These are phyloP conservation scores for Coregonus suidteri DNA, from an alignment of 2,797 vertebrate genomes.

Conservation along the genomic window DNA sequence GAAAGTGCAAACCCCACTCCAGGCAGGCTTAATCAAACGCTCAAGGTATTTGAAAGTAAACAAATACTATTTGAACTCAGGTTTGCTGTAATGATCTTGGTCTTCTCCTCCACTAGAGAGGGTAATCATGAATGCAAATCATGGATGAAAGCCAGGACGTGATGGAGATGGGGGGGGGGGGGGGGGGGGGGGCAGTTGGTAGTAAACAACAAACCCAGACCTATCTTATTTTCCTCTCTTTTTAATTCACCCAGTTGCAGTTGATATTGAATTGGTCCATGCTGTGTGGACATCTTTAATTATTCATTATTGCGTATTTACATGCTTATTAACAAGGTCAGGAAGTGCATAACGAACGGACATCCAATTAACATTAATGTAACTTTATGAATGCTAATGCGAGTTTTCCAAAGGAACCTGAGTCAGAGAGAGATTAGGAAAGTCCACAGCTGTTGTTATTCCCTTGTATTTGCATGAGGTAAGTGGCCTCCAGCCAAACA, in stretches of 20 bases:
- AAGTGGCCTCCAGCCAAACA: too few species aligned
- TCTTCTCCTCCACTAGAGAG: not conserved
- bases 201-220: too few species aligned
- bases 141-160: not conserved
- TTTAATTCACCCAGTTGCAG: not conserved
- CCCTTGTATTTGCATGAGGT: conserved; percentile 33
- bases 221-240: too few species aligned
- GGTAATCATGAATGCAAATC: not conserved
- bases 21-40: not conserved
- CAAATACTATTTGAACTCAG: not conserved
- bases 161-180: not conserved
- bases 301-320: conserved; percentile 27
- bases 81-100: not conserved
- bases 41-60: not conserved
- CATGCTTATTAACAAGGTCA: conserved; percentile 27
- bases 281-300: conserved; percentile 21
- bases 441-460: conserved; percentile 39
- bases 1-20: not conserved
- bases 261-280: conserved; percentile 24
- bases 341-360: conserved; percentile 19
- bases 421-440: not conserved
- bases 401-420: conserved; percentile 3
- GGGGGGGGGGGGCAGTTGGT: not conserved
- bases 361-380: conserved; percentile 26
- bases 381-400: conserved; percentile 38